Evolutionary conservation across 2,888 invertebrate genomes (phyloP), one percentile per base, ranked within the genome.

Genomic region (Cordilura impudica): DNA sequence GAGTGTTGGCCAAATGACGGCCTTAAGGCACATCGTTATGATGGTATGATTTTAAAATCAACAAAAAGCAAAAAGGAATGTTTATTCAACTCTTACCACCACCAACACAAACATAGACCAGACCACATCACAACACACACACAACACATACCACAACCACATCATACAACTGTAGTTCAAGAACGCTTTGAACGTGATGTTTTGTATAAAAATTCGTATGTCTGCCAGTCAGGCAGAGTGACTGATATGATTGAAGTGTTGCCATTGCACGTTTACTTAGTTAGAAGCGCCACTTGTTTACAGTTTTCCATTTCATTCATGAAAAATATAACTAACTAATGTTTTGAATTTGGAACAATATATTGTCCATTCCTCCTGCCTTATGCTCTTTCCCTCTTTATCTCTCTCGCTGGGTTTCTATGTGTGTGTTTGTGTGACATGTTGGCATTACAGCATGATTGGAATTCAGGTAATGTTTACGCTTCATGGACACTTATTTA

Each of bases 131-230:
- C 21, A 16, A 26, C 19, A 54, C 21, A 45, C 61, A 23, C 43
- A n/a, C n/a, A n/a, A n/a, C 7, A 12, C 21, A 43, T 21, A 12
- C 19, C 12, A 39, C 35, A 53, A 26, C n/a, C n/a, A n/a, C 53
- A 53, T 53, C 26, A 29, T 1, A 29, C 39, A 69, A 49, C 49
- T 75, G 49, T 63, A 82, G 82, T 84, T 82, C 81, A 83, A 75
- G 73, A 79, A 80, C 65, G 39, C 49, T 66, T 31, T 80, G 84
- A 69, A 84, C 84, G 84, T 84, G 84, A 84, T 84, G 78, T 82
- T 84, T 82, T 71, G 81, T 60, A 81, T 71, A 61, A 75, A 70
- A 72, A 71, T 61, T 61, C 58, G 29, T 56, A 12, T 35, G 23
- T 16, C 16, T 65, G 23, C 21, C 16, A 43, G 56, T 23, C 47